A percentile compares a stretch with the other conserved stretches of the same genome.
Evolutionary conservation across 2,797 vertebrate species (phyloP).

Genomic region (Brachymystax lenok): DNA sequence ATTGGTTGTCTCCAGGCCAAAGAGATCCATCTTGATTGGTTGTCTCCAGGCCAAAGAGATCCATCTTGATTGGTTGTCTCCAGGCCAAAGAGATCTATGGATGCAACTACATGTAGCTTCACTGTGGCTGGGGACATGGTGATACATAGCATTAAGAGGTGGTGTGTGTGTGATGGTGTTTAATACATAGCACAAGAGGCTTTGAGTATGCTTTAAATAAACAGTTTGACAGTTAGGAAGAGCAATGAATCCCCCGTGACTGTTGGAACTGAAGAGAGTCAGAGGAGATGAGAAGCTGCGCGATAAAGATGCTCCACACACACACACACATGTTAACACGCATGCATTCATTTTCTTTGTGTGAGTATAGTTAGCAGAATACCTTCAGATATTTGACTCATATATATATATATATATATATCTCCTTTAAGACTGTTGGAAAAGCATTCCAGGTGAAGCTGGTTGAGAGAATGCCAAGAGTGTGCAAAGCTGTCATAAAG

Average conservation of each 20-base stretch:
- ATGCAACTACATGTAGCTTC: constrained; percentile 74
- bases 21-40: too few species aligned
- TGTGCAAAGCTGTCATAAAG: too few species aligned
- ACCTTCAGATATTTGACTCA: constrained; percentile 37
- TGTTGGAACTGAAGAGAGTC: constrained; percentile 42
- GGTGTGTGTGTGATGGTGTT: not conserved
- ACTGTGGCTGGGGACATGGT: constrained; percentile 65
- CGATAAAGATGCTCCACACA: constrained; percentile 34
- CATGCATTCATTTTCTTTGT: constrained; percentile 48
- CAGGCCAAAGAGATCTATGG: constrained; percentile 66
- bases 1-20: too few species aligned
- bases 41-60: too few species aligned
- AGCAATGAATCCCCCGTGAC: constrained; percentile 61
- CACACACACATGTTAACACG: constrained; percentile 5
- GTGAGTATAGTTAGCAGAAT: constrained; percentile 12
- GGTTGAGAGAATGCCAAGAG: too few species aligned
- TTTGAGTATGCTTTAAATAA: constrained; percentile 73
- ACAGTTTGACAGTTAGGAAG: constrained; percentile 62
- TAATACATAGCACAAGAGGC: constrained; percentile 76
- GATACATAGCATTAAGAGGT: constrained; percentile 74
- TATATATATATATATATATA: too few species aligned
- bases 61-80: too few species aligned
- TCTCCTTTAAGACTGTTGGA: not conserved
- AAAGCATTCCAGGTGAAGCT: too few species aligned
- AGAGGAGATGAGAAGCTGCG: constrained; percentile 47